Conservation (phyloP, 2,888 invertebrate species). For the Pteria penguin region DNA sequence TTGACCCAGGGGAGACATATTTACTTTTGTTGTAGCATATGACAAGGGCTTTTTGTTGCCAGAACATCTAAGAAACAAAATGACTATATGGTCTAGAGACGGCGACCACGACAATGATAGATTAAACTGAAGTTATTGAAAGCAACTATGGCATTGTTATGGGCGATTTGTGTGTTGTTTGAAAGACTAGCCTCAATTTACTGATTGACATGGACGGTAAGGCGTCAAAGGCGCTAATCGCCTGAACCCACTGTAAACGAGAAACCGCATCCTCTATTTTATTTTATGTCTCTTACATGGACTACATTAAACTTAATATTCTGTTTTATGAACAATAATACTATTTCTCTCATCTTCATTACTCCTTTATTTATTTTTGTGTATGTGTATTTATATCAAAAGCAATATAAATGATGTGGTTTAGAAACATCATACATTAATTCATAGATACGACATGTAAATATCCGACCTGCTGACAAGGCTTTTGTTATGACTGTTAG, state of each 20-base stretch:
- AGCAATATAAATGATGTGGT: background rate
- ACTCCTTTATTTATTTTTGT: background rate
- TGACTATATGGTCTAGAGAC: background rate
- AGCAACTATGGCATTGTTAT: background rate
- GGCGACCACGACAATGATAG: no score
- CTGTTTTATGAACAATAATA: background rate
- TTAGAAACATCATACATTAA: background rate
- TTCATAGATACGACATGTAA: background rate
- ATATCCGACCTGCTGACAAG: background rate
- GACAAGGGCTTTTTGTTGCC: no score
- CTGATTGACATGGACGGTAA: background rate
- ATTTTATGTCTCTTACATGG: background rate
- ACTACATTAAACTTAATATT: background rate
- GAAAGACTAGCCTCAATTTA: background rate
- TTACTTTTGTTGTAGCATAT: background rate
- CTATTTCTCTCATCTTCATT: conserved; percentile 3
- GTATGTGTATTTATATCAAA: background rate
- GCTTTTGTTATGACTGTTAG: background rate
- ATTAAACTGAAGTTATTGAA: background rate
- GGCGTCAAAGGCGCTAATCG: background rate
- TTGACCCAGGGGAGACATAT: background rate
- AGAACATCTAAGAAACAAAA: no score
- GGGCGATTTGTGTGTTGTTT: background rate
- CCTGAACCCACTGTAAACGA: no score
- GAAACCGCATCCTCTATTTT: background rate